Base-by-base conservation (phyloP, 2,888 invertebrate genomes). In the Sarcophaga variegata region DNA sequence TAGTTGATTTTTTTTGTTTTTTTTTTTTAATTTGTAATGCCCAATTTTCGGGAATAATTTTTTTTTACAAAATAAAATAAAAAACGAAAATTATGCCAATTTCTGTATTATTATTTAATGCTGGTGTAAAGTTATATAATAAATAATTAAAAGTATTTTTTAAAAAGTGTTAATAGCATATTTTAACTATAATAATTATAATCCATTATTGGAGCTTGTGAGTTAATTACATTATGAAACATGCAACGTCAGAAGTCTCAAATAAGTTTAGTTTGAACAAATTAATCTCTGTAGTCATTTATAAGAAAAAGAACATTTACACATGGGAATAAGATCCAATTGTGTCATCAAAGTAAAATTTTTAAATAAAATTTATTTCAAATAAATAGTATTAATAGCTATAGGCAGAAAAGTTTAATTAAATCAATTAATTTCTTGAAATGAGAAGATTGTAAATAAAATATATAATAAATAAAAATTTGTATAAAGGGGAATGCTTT, bases 41-140 rank as follows among this genome's bases (percentile, higher is more conserved):
- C 84, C 87, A 83, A 85, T 83, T 79, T 54, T 54, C 14, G 25
- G 62, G 20, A 47, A 71, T 71, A 25, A 62, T 66, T 63, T 83
- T 80, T 49, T 22, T 77, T 75, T 22, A 22, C 22, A 22, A 12
- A 45, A 14, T 45, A 81, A 77, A 79, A 37, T 25, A 67, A 54
- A 80, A 85, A 69, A 83, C 59, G 62, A 80, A 66, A 81, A 49
- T 81, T 81, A 74, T 70, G 80, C 71, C 74, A 85, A 87, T 85
- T 64, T 80, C 74, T 71, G 49, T 71, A 63, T 54, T 20, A 45
- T 37, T 54, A 45, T 62, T 60, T 45, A 22, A 10, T 22, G 25
- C 20, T 69, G 2, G 47, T 49, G 54, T 54, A 17, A 54, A 17
- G 12, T 54, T 17, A 54, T 14, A 54, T 14, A 54, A 54, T 54